Evolutionary conservation across 2,113 vertebrate genomes (phyloP), one percentile per base, ranked within the genome.

Genomic region (Podilymbus podiceps): DNA sequence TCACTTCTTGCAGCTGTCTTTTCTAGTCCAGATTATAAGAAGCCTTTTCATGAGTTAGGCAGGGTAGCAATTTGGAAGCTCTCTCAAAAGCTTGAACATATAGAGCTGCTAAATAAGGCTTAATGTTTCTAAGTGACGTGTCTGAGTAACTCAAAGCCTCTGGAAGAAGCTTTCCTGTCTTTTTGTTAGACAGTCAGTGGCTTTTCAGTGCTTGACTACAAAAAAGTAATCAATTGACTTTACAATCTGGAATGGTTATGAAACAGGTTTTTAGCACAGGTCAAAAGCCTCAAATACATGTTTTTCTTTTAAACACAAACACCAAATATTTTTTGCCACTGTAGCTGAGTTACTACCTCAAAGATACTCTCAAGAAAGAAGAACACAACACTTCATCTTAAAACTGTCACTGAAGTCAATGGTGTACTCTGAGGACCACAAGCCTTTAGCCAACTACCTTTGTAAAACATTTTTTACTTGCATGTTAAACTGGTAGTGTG

Each of bases 61-160:
- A 88, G 53, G 74, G 85, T 71, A 94, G 88, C 75, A 91, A 91
- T 96, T 93, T 88, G 68, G 78, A 91, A 94, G 82, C 46, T 85
- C 86, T 95, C 68, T 88, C 74, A 93, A 90, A 90, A 96, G 71
- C 75, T 52, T 96, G 92, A 95, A 63, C 93, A 87, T 91, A 33
- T 7, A 81, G 87, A 95, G 72, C 92, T 75, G 22, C 63, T 83
- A 90, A 95, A 93, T 80, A 90, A 77, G 64, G 68, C 46, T 88
- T 86, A 95, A 91, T 95, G 85, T 93, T 95, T 90, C 93, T 86
- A 88, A 95, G 90, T 0, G 3, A 60, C 33, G 69, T 33, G 58
- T 74, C 75, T 90, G 82, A 90, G 63, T 69, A 80, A 79, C 75
- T 85, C 88, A 74, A 60, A 89, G 75, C 16, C 44, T 69, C 31